Base-by-base conservation (phyloP, 2,888 invertebrate genomes). In the Meteorus colon region DNA sequence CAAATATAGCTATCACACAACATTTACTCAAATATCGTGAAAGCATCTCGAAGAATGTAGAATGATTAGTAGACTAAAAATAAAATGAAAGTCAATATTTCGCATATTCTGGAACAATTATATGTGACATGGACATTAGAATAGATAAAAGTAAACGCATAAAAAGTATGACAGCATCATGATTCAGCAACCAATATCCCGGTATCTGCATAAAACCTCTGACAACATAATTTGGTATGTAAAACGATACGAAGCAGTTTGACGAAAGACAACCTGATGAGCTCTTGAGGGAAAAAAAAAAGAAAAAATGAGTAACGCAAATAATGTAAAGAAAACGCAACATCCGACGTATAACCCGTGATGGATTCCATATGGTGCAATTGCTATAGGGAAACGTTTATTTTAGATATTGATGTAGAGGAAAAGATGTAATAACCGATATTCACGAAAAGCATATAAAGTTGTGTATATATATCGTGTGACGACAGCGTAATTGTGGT, bases 221-320 rank as follows among this genome's bases (percentile, higher is more conserved):
- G 84, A 85, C 84, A 82, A 82, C 80, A 83, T 83, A 84, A 86
- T 86, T 84, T 84, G 79, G 82, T 85, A 81, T 85, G 84, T 81
- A 83, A 83, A 84, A 82, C 81, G 81, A 84, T 83, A 84, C 81
- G 81, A 77, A 78, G 63, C 19, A 80, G 79, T 77, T 82, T 86
- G 86, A 87, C 84, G 85, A 84, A 85, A 86, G 80, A 77, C 80
- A 84, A 85, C 85, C 83, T 75, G 86, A 86, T 86, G 84, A 81
- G 82, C 75, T 81, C 75, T 80, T 80, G 79, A 83, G 83, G 82
- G 82, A 82, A 85, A 81, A 77, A 77, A 70, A 73, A 75, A 29
- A 67, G 51, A 73, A 75, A 77, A 74, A 70, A 0, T 70, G 74
- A 51, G 45, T 68, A 63, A 31, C 34, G 59, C 24, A 19, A 55